These are phyloP conservation scores for Megalops atlanticus DNA, from an alignment of 2,113 vertebrate species.

Conservation along the genomic window DNA sequence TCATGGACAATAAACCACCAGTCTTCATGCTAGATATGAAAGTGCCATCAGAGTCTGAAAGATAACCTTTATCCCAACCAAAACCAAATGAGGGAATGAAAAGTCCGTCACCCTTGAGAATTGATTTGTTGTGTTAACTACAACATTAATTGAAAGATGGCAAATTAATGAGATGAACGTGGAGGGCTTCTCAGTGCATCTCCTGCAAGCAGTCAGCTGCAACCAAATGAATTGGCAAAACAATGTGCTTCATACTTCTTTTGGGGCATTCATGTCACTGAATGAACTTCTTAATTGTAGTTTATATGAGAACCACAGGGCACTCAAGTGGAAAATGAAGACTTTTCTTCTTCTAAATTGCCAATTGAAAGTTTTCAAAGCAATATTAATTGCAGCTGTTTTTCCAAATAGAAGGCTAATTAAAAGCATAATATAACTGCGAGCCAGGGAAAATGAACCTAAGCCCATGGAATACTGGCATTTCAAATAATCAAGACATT, in stretches of 20 bases:
- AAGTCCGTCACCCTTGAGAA: conserved; percentile 12
- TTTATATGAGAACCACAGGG: conserved; percentile 49
- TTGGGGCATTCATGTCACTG: conserved; percentile 47
- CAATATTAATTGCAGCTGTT: conserved; percentile 52
- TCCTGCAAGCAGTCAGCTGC: conserved; percentile 33
- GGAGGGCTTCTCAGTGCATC: conserved; percentile 14
- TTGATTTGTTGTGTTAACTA: conserved; percentile 18
- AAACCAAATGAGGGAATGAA: not conserved
- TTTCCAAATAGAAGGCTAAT: conserved; percentile 46
- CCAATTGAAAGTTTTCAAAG: conserved; percentile 54
- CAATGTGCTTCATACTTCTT: conserved; percentile 30
- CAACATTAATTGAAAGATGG: conserved; percentile 29
- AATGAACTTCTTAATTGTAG: conserved; percentile 54
- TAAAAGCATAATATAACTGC: conserved; percentile 38
- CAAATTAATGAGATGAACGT: conserved; percentile 16
- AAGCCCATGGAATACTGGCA: not conserved
- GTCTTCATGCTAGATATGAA: not conserved
- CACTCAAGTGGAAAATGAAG: conserved; percentile 54
- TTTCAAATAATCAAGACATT: no score
- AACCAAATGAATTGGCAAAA: conserved; percentile 41
- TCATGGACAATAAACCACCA: not conserved
- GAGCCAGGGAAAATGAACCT: conserved; percentile 15
- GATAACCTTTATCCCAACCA: conserved; percentile 17
- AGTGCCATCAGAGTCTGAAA: conserved; percentile 7
- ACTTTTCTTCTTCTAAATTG: conserved; percentile 52